Conservation (phyloP, 2,888 invertebrate genomes). For the Macaria liturata region DNA sequence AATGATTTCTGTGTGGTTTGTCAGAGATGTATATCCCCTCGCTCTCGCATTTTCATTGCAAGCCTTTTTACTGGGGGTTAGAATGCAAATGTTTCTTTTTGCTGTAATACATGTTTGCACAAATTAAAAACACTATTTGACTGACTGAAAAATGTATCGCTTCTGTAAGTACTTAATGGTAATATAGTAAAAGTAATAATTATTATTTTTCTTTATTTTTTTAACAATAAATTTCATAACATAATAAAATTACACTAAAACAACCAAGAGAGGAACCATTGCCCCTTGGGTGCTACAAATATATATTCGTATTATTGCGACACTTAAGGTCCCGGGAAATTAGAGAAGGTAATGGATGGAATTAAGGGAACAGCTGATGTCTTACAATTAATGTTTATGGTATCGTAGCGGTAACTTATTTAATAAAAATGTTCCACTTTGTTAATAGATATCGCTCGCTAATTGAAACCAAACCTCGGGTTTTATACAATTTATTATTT, state of each 20-base stretch:
- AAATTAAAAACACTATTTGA: too few relatives aligned
- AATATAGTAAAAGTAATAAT: too few relatives aligned
- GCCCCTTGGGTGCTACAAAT: constrained; percentile 17
- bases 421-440: constrained; percentile 7
- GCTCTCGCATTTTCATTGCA: constrained; percentile 30
- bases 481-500: too few relatives aligned
- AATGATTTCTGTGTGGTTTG: constrained; percentile 68
- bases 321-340: constrained; percentile 19
- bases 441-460: not conserved
- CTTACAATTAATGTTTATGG: constrained; percentile 24
- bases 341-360: constrained; percentile 22
- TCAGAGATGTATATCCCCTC: constrained; percentile 56
- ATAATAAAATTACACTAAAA: constrained; percentile 19
- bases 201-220: too few relatives aligned
- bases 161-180: too few relatives aligned
- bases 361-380: constrained; percentile 24
- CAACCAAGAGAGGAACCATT: constrained; percentile 20
- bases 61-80: constrained; percentile 17
- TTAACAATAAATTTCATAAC: constrained; percentile 1
- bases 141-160: too few relatives aligned
- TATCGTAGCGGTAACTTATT: constrained; percentile 4
- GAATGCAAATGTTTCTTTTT: constrained; percentile 19
- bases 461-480: not conserved
- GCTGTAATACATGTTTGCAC: too few relatives aligned
- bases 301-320: constrained; percentile 21